Evolutionary conservation across 2,888 invertebrate genomes (phyloP), one percentile per base, ranked within the genome.

Genomic region (Cataglyphis altisquamis): DNA sequence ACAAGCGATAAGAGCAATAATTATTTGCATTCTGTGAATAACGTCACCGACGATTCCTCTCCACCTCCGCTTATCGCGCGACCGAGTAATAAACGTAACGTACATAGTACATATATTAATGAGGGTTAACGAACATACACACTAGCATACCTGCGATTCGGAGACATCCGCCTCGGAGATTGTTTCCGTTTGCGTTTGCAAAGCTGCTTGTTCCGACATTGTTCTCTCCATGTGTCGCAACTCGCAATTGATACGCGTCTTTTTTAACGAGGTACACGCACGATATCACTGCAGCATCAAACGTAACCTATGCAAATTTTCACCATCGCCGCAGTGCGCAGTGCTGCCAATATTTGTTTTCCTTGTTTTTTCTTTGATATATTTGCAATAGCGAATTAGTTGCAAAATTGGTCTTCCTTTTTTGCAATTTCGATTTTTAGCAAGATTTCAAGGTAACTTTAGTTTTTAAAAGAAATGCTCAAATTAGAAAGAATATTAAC

Each of bases 131-230:
- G 12, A 29, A 36, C 3, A 52, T 67, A 12, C 80, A 48, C 92
- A 94, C 94, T 93, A 94, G 94, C 80, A 48, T 92, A 94, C 94
- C 93, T 94, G 94, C 45, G 93, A 86, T 81, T 87, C 91, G 66
- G 92, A 91, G 73, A 91, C 88, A 86, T 93, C 93, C 73, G 89
- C 89, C 80, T 93, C 92, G 82, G 92, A 85, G 84, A 94, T 90
- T 9, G 94, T 94, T 86, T 93, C 93, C 41, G 94, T 94, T 84
- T 94, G 94, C n/a, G 92, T 92, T 88, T 93, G 94, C 77, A 92
- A 92, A 60, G 92, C 90, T 32, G 93, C 89, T 78, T 93, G 92
- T 66, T 92, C 92, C 48, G 93, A 90, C 90, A 93, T 92, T 60
- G 85, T 80, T 81, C 90, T 91, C 45, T 93, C 92, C 93, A 94